A percentile compares a stretch with the other conserved stretches of the same genome.
phyloP scores from a whole-genome alignment of 2,113 vertebrate genomes.

The Rana temporaria region DNA sequence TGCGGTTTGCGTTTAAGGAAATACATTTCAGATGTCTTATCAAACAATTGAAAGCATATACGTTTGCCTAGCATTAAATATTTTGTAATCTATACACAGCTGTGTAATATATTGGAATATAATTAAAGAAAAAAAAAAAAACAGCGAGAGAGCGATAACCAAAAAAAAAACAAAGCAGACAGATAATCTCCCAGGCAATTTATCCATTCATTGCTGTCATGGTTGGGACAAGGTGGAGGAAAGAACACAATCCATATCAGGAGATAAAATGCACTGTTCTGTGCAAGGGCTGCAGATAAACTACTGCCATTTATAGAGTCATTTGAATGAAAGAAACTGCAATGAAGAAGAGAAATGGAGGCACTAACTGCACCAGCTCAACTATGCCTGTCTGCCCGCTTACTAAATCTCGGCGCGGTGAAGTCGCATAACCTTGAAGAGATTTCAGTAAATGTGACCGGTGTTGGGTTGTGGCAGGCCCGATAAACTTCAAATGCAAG shows the following conservation, averaged over 20 bases:
- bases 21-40: too few relatives aligned
- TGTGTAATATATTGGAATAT: too few relatives aligned
- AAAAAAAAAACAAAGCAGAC: neutral
- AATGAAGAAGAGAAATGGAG: conserved; percentile 34
- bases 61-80: too few relatives aligned
- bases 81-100: too few relatives aligned
- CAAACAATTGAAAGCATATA: too few relatives aligned
- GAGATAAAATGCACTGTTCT: conserved; percentile 23
- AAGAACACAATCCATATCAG: neutral
- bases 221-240: neutral
- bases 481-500: neutral
- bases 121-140: too few relatives aligned
- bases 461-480: conserved; percentile 9
- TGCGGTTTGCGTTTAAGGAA: too few relatives aligned
- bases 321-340: conserved; percentile 51
- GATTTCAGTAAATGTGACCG: conserved; percentile 27
- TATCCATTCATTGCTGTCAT: neutral
- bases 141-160: neutral
- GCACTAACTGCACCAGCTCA: conserved; percentile 26
- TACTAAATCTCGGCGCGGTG: neutral
- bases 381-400: conserved; percentile 13
- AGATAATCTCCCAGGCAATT: neutral
- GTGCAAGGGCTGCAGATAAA: conserved; percentile 16
- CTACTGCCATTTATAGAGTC: conserved; percentile 34
- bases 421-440: conserved; percentile 1